Percentiles rank a stretch among this genome's conserved stretches.
These are phyloP conservation scores for Stenotaenia linearis DNA, from an alignment of 2,888 invertebrate species.

Conservation along the genomic window DNA sequence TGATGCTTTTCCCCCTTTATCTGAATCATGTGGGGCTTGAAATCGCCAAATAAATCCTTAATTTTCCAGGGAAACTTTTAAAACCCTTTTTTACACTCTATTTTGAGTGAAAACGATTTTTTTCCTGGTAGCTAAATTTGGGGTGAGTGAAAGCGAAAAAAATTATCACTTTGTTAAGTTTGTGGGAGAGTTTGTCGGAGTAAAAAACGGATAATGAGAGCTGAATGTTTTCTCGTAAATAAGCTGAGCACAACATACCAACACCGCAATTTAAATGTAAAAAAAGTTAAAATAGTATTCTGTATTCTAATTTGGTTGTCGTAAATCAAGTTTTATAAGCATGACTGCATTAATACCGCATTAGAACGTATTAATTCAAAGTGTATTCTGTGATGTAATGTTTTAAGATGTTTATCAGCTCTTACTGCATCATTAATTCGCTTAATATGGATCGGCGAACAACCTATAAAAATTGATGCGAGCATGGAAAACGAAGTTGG, in stretches of 20 bases:
- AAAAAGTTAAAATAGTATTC: too few relatives aligned
- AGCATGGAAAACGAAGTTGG: neutral
- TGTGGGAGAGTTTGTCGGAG: neutral
- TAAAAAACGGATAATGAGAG: conserved; percentile 2
- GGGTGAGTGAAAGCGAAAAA: neutral
- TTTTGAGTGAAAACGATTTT: neutral
- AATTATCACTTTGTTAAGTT: conserved; percentile 10
- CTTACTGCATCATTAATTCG: conserved; percentile 6
- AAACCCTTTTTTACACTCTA: neutral
- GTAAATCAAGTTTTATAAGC: neutral
- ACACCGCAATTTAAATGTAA: neutral
- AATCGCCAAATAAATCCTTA: neutral
- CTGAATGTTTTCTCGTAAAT: neutral
- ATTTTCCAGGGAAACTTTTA: neutral
- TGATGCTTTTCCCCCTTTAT: neutral
- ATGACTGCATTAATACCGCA: neutral
- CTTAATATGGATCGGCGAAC: neutral
- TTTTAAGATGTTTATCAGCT: conserved; percentile 9
- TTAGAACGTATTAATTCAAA: neutral
- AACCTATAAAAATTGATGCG: neutral
- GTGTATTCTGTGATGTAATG: too few relatives aligned
- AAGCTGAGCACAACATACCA: neutral
- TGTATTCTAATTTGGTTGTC: neutral
- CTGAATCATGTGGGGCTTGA: neutral
- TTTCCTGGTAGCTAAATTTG: neutral